phyloP scores from a whole-genome alignment of 2,797 vertebrate species.

The Gymnoscopelus microlampas region DNA sequence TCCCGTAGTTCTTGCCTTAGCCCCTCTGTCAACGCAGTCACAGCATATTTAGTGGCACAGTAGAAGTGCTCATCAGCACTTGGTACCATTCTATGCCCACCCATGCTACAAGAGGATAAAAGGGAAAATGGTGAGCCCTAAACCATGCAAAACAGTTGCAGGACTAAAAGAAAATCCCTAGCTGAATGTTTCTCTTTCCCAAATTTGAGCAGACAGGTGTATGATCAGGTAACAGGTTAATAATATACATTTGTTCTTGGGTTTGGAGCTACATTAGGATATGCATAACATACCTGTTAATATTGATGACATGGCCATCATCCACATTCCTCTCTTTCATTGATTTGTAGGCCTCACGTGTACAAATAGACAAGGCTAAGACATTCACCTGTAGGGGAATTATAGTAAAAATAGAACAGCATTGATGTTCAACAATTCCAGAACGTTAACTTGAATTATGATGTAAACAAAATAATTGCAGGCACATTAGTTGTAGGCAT shows the following conservation, averaged over 20 bases:
- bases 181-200: background rate
- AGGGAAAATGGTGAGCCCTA: slow-evolving; percentile 33
- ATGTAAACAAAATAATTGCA: background rate
- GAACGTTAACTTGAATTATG: too few relatives aligned
- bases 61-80: slow-evolving; percentile 90
- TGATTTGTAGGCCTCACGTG: slow-evolving; percentile 93
- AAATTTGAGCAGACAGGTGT: background rate
- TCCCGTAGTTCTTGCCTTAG: slow-evolving; percentile 93
- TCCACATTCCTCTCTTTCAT: slow-evolving; percentile 95
- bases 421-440: background rate
- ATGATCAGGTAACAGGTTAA: background rate
- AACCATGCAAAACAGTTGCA: too few relatives aligned
- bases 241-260: slow-evolving; percentile 19
- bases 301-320: slow-evolving; percentile 96
- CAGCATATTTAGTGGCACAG: slow-evolving; percentile 93
- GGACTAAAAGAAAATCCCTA: too few relatives aligned
- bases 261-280: background rate
- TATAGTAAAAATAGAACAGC: background rate
- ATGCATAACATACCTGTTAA: slow-evolving; percentile 88
- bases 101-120: slow-evolving; percentile 82
- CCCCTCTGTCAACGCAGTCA: slow-evolving; percentile 93
- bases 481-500: background rate
- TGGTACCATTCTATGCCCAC: slow-evolving; percentile 86
- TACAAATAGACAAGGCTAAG: slow-evolving; percentile 94
- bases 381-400: slow-evolving; percentile 88